Evolutionary conservation across 2,888 invertebrate species (phyloP), one percentile per base, ranked within the genome.

Genomic region (Oscheius myriophilus): DNA sequence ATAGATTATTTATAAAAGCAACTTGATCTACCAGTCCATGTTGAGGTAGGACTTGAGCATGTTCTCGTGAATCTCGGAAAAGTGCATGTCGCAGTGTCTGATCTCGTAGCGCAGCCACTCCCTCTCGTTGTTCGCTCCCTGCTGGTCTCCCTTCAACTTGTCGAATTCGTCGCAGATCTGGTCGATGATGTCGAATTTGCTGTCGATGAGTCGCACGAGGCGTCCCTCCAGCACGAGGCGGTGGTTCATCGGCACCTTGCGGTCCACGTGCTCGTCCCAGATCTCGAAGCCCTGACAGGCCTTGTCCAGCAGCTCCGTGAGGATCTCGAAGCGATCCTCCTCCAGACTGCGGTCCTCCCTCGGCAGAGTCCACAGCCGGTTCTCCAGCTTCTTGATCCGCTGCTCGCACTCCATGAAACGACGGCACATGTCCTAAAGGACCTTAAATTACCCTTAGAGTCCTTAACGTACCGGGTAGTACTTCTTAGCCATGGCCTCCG

Each of bases 31-130:
- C 83, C 83, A 84, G 14, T 77, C 76, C 82, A 83, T 82, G 11
- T 78, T 81, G 68, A 84, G 75, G 59, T 80, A 84, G 4, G 82
- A 82, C 52, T 76, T 76, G 55, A 84, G 79, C 69, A 83, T 80
- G 46, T 70, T 61, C 68, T 81, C 82, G 70, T 84, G 82, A 65
- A 82, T 74, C 58, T 82, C 82, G 23, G 76, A 78, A 70, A 69
- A 83, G 52, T 68, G 55, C 73, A 79, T 71, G 62, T 84, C 84
- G 61, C 80, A 75, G 57, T 77, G 75, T 59, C 84, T 80, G 41
- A 84, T 84, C 63, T 84, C 83, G 61, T 78, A 78, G 59, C 84
- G 82, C 12, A 84, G 79, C 72, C 76, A 75, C 76, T 80, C 80
- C 25, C 82, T 66, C 64, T 83, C 82, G 63, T 77, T 72, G 66